These are phyloP conservation scores for Achatina immaculata DNA, from an alignment of 1,140 invertebrate species.

Conservation along the genomic window DNA sequence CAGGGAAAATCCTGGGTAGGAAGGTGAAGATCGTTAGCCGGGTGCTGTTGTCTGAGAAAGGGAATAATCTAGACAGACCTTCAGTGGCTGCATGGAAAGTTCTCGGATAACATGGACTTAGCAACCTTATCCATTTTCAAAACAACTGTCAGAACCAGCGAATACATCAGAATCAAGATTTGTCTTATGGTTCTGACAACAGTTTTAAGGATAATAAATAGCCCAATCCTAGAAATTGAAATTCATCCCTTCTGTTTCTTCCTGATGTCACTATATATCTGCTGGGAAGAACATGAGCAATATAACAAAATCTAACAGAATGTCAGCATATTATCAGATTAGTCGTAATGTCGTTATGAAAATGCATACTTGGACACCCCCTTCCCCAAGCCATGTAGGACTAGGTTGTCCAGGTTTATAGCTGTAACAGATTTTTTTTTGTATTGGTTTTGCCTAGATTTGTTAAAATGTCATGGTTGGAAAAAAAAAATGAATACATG, in stretches of 20 bases:
- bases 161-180: too few relatives aligned
- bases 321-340: neutral
- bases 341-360: conserved; percentile 2
- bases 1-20: neutral
- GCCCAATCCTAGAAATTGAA: neutral
- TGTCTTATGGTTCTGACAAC: neutral
- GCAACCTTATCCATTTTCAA: neutral
- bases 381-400: too few relatives aligned
- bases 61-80: neutral
- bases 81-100: neutral
- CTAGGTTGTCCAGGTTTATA: too few relatives aligned
- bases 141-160: too few relatives aligned
- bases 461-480: too few relatives aligned
- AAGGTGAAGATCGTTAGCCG: neutral
- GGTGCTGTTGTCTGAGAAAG: neutral
- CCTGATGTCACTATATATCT: neutral
- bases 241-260: neutral
- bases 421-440: too few relatives aligned
- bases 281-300: neutral
- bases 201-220: neutral
- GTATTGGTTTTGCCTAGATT: too few relatives aligned
- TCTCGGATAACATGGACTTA: neutral
- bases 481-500: too few relatives aligned
- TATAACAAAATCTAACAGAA: neutral
- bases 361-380: too few relatives aligned